phyloP scores from a whole-genome alignment of 2,113 vertebrate species.

The Tauraco erythrolophus region DNA sequence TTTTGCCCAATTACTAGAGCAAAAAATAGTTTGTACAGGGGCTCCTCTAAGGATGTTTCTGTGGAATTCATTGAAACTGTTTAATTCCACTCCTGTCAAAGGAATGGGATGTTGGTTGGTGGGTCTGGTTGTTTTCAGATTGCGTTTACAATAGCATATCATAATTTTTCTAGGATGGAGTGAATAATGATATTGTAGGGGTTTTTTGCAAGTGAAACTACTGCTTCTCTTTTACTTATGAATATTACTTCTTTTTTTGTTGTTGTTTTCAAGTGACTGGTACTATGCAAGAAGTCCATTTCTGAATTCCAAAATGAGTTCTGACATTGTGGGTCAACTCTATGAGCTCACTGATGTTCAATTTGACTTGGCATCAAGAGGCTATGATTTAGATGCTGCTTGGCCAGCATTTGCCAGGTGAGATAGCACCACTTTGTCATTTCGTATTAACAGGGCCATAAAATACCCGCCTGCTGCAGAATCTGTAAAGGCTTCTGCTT shows the following conservation, averaged over 20 bases:
- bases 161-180: not conserved
- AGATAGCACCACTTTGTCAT: not conserved
- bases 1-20: not conserved
- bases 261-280: slow-evolving; percentile 86
- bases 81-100: not conserved
- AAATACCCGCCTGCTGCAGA: not conserved
- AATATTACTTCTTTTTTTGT: not conserved
- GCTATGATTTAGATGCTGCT: slow-evolving; percentile 90
- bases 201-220: not conserved
- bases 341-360: slow-evolving; percentile 95
- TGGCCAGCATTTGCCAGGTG: slow-evolving; percentile 95
- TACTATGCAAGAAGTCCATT: slow-evolving; percentile 94
- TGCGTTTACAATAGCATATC: not conserved
- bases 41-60: not conserved
- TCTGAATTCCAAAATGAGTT: slow-evolving; percentile 87
- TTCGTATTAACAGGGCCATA: not conserved
- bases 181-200: not conserved
- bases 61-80: not conserved
- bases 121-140: not conserved
- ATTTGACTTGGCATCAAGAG: slow-evolving; percentile 89
- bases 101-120: not conserved
- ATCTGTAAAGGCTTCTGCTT: not conserved
- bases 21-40: not conserved
- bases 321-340: slow-evolving; percentile 90
- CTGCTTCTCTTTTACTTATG: not conserved